phyloP scores from a whole-genome alignment of 2,888 invertebrate species.

The Caenorhabditis plicata region DNA sequence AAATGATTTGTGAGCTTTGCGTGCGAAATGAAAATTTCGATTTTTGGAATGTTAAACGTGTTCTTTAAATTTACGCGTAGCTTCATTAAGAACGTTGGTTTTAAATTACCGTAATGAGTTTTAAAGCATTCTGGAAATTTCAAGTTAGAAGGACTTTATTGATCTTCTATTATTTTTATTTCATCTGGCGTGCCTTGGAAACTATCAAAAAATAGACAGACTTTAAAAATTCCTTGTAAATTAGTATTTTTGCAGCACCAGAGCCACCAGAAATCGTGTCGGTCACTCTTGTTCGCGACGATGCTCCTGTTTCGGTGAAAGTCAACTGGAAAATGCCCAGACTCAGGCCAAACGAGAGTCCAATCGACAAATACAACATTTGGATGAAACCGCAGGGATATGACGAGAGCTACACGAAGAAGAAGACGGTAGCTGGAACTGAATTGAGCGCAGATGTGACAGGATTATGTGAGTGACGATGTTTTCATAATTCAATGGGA shows the following conservation, averaged over 20 bases:
- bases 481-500: neutral
- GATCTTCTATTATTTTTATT: no score
- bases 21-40: no score
- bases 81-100: no score
- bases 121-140: no score
- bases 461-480: slow-evolving; percentile 46
- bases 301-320: slow-evolving; percentile 84
- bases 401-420: slow-evolving; percentile 23
- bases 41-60: no score
- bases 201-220: no score
- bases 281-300: slow-evolving; percentile 77
- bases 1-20: no score
- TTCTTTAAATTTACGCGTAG: no score
- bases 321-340: slow-evolving; percentile 88
- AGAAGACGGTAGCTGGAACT: slow-evolving; percentile 34
- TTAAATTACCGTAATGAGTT: no score
- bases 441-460: slow-evolving; percentile 33
- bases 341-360: slow-evolving; percentile 79
- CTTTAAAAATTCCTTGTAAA: no score
- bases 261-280: slow-evolving; percentile 67
- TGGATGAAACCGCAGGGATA: slow-evolving; percentile 39
- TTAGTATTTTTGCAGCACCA: slow-evolving; percentile 68
- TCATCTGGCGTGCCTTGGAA: no score
- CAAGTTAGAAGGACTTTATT: no score
- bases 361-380: slow-evolving; percentile 72